phyloP scores from a whole-genome alignment of 2,888 invertebrate species.

The Pollenia griseotomentosa region DNA sequence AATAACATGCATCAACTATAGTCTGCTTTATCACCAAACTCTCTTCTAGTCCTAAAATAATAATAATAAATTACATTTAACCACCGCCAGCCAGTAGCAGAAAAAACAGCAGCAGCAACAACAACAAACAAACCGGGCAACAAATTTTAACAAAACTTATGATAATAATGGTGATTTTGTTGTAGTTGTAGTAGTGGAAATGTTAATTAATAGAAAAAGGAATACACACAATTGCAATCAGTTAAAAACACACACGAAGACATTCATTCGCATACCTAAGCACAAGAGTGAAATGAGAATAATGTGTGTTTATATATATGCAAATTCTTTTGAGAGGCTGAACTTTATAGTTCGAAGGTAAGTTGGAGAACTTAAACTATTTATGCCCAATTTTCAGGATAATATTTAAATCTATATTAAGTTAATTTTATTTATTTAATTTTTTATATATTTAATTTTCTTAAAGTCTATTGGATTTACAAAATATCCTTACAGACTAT shows the following conservation, averaged over 20 bases:
- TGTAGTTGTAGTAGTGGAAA: slow-evolving; percentile 23
- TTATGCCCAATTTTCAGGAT: too few relatives aligned
- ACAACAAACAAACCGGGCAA: slow-evolving; percentile 33
- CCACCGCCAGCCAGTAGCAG: slow-evolving; percentile 69
- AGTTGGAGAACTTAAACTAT: slow-evolving; percentile 27
- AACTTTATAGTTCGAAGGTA: slow-evolving; percentile 52
- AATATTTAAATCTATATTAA: too few relatives aligned
- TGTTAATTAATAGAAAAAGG: slow-evolving; percentile 20
- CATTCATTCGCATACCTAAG: background rate
- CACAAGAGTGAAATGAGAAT: background rate
- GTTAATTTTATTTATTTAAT: too few relatives aligned
- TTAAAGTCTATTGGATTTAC: too few relatives aligned
- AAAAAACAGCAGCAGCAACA: background rate
- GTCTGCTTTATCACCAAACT: slow-evolving; percentile 62
- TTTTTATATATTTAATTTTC: too few relatives aligned
- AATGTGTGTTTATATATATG: background rate
- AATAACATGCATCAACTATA: slow-evolving; percentile 64
- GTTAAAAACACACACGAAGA: background rate
- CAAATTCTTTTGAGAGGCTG: background rate
- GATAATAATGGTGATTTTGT: background rate
- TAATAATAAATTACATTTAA: slow-evolving; percentile 68
- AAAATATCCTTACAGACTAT: too few relatives aligned
- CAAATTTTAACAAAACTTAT: slow-evolving; percentile 29
- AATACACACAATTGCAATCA: background rate
- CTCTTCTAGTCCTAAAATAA: slow-evolving; percentile 57